A percentile compares a stretch with the other conserved stretches of the same genome.
Conservation (phyloP, 1,140 invertebrate species). For the Agrypnia vestita region DNA sequence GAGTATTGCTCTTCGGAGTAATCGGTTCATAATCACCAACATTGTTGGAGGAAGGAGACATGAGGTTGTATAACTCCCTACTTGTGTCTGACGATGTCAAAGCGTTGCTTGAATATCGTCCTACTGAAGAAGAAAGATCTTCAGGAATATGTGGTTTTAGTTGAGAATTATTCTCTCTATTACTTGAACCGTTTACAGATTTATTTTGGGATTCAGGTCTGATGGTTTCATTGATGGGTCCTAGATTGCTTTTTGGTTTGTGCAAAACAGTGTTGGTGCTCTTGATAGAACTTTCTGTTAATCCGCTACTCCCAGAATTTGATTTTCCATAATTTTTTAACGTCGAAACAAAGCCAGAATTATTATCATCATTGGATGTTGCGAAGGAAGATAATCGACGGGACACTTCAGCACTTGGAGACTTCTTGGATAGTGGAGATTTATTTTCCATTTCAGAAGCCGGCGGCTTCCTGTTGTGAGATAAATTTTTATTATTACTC, state of each 20-base stretch:
- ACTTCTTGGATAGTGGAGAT: slow-evolving; percentile 24
- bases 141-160: not conserved
- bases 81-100: slow-evolving; percentile 53
- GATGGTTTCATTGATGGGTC: slow-evolving; percentile 45
- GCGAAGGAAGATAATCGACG: slow-evolving; percentile 16
- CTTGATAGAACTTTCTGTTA: slow-evolving; percentile 51
- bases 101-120: slow-evolving; percentile 15
- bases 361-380: slow-evolving; percentile 36
- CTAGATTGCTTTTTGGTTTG: slow-evolving; percentile 23
- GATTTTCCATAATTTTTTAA: slow-evolving; percentile 50
- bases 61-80: slow-evolving; percentile 53
- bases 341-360: slow-evolving; percentile 44
- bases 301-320: slow-evolving; percentile 50
- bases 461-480: not conserved
- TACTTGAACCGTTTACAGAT: not conserved
- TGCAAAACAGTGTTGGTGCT: slow-evolving; percentile 48
- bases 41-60: slow-evolving; percentile 54
- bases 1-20: slow-evolving; percentile 39
- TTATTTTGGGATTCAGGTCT: slow-evolving; percentile 20
- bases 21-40: not conserved
- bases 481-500: slow-evolving; percentile 40
- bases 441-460: not conserved
- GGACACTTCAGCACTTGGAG: slow-evolving; percentile 9
- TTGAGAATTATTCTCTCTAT: slow-evolving; percentile 16
- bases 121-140: slow-evolving; percentile 6